Conservation (phyloP, 2,888 invertebrate species). For the Selenia dentaria region DNA sequence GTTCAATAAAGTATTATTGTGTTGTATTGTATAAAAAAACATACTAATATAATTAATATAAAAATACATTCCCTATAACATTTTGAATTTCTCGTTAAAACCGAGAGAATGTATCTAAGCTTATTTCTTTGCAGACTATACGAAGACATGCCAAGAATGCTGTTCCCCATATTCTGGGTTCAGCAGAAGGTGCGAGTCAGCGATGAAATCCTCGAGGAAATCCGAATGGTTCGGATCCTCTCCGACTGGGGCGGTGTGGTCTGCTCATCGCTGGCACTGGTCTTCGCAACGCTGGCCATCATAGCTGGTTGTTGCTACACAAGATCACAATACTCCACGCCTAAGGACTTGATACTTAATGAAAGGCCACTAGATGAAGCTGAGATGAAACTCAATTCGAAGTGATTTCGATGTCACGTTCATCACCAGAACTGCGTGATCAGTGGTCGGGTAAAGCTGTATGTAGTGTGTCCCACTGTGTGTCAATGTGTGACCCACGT, state of each 20-base stretch:
- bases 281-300: slow-evolving; percentile 77
- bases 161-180: slow-evolving; percentile 92
- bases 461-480: too few relatives aligned
- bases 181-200: slow-evolving; percentile 87
- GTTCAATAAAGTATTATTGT: too few relatives aligned
- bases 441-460: too few relatives aligned
- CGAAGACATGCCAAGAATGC: slow-evolving; percentile 86
- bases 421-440: background rate
- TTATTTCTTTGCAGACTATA: slow-evolving; percentile 82
- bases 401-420: slow-evolving; percentile 36
- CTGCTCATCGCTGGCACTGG: slow-evolving; percentile 73
- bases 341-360: slow-evolving; percentile 39
- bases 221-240: slow-evolving; percentile 67
- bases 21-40: too few relatives aligned
- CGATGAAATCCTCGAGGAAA: slow-evolving; percentile 78
- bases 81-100: too few relatives aligned
- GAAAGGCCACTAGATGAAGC: slow-evolving; percentile 60
- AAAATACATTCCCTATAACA: too few relatives aligned
- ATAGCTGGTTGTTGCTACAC: slow-evolving; percentile 58
- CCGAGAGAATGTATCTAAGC: too few relatives aligned
- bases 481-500: too few relatives aligned
- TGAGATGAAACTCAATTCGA: slow-evolving; percentile 63
- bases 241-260: slow-evolving; percentile 69
- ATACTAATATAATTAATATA: too few relatives aligned
- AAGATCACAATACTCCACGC: slow-evolving; percentile 48